A percentile compares a stretch with the other conserved stretches of the same genome.
Evolutionary conservation across 2,888 invertebrate species (phyloP).

Genomic region (Oscheius sp.): DNA sequence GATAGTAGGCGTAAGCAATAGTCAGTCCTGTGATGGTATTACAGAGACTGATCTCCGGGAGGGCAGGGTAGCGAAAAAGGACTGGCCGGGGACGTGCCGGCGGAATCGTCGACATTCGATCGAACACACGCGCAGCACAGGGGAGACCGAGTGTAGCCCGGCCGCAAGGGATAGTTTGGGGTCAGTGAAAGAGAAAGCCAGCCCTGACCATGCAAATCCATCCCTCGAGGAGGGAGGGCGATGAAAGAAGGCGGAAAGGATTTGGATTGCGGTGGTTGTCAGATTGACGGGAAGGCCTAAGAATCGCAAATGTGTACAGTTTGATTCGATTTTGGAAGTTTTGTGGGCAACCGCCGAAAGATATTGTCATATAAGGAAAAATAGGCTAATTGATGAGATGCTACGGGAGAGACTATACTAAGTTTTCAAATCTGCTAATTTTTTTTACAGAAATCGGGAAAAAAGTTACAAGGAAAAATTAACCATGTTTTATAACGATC

Average conservation of each 20-base stretch:
- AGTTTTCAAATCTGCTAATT: too few relatives aligned
- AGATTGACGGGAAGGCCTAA: not conserved
- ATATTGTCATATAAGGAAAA: not conserved
- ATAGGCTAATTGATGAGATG: too few relatives aligned
- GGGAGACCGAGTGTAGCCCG: not conserved
- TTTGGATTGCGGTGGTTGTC: not conserved
- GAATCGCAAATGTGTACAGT: not conserved
- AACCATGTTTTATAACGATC: too few relatives aligned
- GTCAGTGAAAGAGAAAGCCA: conserved; percentile 34
- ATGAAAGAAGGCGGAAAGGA: not conserved
- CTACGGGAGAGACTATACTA: too few relatives aligned
- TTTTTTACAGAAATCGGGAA: too few relatives aligned
- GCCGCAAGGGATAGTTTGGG: conserved; percentile 12
- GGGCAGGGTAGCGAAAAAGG: conserved; percentile 61
- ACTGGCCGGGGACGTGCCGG: conserved; percentile 9
- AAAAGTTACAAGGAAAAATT: too few relatives aligned
- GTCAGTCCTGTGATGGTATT: conserved; percentile 56
- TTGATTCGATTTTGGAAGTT: not conserved
- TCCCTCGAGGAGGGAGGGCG: not conserved
- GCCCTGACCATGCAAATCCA: conserved; percentile 24
- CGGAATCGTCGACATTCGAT: conserved; percentile 10
- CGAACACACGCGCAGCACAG: not conserved
- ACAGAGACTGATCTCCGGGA: conserved; percentile 68
- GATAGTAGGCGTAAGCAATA: conserved; percentile 62
- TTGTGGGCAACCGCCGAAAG: not conserved